phyloP scores from a whole-genome alignment of 2,113 vertebrate genomes.

The human (Homo sapiens) region GRCh38 chr6:81053501-81054000 shows the following conservation, averaged over 20 bases:
- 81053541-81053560: constrained; percentile 23
- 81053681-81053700: constrained; percentile 29
- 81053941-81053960: not conserved
- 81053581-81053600: constrained; percentile 31
- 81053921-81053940: not conserved
- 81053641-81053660: constrained; percentile 44
- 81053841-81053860: not conserved
- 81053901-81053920: not conserved
- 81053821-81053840: not conserved
- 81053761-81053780: not conserved
- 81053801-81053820: not conserved
- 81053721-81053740: not conserved
- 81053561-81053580: constrained; percentile 61
- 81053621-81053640: constrained; percentile 34
- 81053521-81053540: constrained; percentile 46
- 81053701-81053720: not conserved
- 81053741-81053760: not conserved
- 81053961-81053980: not conserved
- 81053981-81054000: not conserved
- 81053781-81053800: not conserved
- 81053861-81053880: not conserved
- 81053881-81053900: not conserved
- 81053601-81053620: constrained; percentile 25
- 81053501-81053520: constrained; percentile 34
- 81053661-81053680: not conserved